These are phyloP conservation scores for Hyperoodon ampullatus DNA, from an alignment of 2,113 vertebrate genomes.

Conservation along the genomic window DNA sequence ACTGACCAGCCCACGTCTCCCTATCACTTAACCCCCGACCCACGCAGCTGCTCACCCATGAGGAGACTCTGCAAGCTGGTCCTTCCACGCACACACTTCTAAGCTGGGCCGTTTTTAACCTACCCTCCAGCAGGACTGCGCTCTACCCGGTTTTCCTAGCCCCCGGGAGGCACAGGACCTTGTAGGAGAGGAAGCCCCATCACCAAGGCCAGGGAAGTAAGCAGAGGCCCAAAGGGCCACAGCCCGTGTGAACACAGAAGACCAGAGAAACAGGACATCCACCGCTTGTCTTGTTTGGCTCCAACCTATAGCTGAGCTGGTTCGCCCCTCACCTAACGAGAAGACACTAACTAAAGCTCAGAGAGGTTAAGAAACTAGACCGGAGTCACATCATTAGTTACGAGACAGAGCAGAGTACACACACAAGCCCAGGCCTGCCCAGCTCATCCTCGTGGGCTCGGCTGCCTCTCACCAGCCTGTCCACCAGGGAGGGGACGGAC, in stretches of 20 bases:
- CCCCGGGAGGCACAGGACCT: neutral
- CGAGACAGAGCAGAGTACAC: neutral
- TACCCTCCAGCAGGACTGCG: too few species aligned
- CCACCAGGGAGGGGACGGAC: fast-evolving
- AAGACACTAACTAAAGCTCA: fast-evolving
- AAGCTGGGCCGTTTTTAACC: neutral
- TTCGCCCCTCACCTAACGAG: fast-evolving
- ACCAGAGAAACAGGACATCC: neutral
- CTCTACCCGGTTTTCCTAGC: neutral
- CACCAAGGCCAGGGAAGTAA: neutral
- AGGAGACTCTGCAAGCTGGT: neutral
- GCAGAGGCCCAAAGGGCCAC: neutral
- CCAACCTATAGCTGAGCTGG: neutral
- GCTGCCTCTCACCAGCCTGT: fast-evolving
- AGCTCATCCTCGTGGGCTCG: fast-evolving
- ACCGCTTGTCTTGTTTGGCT: fast-evolving
- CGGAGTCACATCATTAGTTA: fast-evolving
- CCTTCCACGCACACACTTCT: neutral
- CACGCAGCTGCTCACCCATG: too few species aligned
- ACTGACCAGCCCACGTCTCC: neutral
- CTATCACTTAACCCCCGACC: neutral
- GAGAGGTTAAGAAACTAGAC: neutral
- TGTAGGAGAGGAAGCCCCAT: neutral
- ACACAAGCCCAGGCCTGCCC: neutral
- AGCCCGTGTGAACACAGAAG: fast-evolving